Evolutionary conservation across 2,888 invertebrate genomes (phyloP).

Genomic region (Acanthacorydalis orientalis): DNA sequence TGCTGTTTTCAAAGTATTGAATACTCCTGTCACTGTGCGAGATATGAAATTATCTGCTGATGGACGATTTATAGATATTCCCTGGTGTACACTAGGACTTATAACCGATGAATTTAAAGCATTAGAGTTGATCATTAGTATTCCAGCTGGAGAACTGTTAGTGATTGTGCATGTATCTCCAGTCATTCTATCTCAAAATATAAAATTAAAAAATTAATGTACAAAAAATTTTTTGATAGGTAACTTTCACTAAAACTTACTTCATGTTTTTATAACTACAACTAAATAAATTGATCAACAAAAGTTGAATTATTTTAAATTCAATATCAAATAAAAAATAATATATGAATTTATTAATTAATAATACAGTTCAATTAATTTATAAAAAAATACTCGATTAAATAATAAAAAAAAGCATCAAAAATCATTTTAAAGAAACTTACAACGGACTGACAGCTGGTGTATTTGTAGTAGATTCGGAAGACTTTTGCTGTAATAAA

Average conservation of each 20-base stretch:
- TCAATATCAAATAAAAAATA: neutral
- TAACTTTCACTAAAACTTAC: too few relatives aligned
- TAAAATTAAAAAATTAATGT: too few relatives aligned
- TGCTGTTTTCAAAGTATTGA: conserved; percentile 60
- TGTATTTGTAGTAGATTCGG: conserved; percentile 18
- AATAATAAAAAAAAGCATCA: neutral
- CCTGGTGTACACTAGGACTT: neutral
- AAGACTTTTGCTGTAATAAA: conserved; percentile 39
- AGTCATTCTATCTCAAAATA: neutral
- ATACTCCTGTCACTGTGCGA: conserved; percentile 62
- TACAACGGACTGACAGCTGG: conserved; percentile 27
- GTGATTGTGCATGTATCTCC: neutral
- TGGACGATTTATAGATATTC: conserved; percentile 21
- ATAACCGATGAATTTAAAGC: too few relatives aligned
- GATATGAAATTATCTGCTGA: conserved; percentile 44
- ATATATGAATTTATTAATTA: neutral
- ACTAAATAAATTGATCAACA: too few relatives aligned
- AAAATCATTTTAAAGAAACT: too few relatives aligned
- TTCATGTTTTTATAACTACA: too few relatives aligned
- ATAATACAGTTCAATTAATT: neutral
- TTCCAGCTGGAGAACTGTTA: too few relatives aligned
- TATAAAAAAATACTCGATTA: neutral
- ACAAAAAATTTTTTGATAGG: too few relatives aligned
- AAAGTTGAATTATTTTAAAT: too few relatives aligned
- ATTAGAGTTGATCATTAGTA: too few relatives aligned